Evolutionary conservation across 1,140 invertebrate genomes (phyloP), one percentile per base, ranked within the genome.

Genomic region (Drosophila asahinai): DNA sequence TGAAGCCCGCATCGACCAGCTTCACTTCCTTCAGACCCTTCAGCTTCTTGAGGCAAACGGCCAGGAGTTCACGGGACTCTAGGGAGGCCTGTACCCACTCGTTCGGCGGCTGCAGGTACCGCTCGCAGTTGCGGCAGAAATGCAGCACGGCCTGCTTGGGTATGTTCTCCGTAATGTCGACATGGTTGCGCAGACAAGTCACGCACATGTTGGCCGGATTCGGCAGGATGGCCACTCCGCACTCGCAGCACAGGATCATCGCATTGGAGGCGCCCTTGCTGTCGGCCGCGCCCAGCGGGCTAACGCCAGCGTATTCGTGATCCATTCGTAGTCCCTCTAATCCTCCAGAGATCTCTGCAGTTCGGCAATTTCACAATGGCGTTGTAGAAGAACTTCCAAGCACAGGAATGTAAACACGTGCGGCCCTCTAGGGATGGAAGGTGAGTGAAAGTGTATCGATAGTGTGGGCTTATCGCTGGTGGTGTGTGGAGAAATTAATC

Each of bases 161-260:
- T 93, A 99, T 99, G 25, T 96, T 97, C 92, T 98, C 98, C 25
- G 98, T 98, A 43, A 99, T 99, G 90, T 99, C 99, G 15, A 99
- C 96, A 91, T 97, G 95, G 40, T 96, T 96, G 42, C 98, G 94
- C 15, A 99, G 93, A 94, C 99, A 99, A 22, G 95, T 96, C 1
- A 98, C 97, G 93, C 99, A 99, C 97, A 99, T 99, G 93, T 99
- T 99, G 3, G 98, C 95, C 8, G 98, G 97, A 95, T 99, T 99
- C 40, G 99, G 97, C 77, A 98, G 96, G 48, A 99, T 98, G 15
- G 94, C 86, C 48, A 94, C 94, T 22, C 96, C 97, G 94, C 97
- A 98, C 93, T 97, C 95, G 86, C 97, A 98, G 86, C 97, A 98
- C 8, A 93, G 72, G n/a, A 92, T 86, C 64, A 91, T 67, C 1